Evolutionary conservation across 1,140 invertebrate species (phyloP).

Genomic region (Penaeus indicus): DNA sequence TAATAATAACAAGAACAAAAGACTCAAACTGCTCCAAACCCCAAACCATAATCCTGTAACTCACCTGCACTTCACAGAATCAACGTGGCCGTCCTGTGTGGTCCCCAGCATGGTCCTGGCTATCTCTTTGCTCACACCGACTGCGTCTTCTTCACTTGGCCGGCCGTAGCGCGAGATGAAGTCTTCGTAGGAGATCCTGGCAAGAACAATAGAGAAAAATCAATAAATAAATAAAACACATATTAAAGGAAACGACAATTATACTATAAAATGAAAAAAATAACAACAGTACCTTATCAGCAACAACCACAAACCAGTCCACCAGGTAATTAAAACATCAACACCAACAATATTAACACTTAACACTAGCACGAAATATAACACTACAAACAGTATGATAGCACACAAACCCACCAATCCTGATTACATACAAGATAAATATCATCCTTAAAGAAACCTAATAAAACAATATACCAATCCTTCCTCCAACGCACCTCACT

Average conservation of each 20-base stretch:
- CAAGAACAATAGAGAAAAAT: neutral
- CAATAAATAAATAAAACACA: neutral
- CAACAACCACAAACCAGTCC: neutral
- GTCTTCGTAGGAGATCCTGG: slow-evolving; percentile 56
- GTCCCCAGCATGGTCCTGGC: slow-evolving; percentile 37
- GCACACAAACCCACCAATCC: neutral
- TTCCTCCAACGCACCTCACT: slow-evolving; percentile 39
- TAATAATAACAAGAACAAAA: too few species aligned
- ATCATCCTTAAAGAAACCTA: neutral
- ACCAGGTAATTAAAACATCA: too few species aligned
- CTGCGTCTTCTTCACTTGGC: neutral
- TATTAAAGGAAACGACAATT: neutral
- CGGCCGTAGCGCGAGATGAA: slow-evolving; percentile 53
- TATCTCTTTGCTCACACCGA: neutral
- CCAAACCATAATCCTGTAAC: too few species aligned
- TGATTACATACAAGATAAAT: neutral
- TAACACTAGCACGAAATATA: too few species aligned
- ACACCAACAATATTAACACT: too few species aligned
- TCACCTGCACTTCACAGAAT: slow-evolving; percentile 48
- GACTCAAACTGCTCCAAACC: too few species aligned
- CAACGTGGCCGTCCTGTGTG: neutral
- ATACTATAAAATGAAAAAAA: neutral
- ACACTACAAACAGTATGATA: neutral
- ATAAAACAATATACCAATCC: neutral
- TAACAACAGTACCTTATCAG: neutral